Conservation (phyloP, 2,113 vertebrate species). For the Formicarius rufipectus region DNA sequence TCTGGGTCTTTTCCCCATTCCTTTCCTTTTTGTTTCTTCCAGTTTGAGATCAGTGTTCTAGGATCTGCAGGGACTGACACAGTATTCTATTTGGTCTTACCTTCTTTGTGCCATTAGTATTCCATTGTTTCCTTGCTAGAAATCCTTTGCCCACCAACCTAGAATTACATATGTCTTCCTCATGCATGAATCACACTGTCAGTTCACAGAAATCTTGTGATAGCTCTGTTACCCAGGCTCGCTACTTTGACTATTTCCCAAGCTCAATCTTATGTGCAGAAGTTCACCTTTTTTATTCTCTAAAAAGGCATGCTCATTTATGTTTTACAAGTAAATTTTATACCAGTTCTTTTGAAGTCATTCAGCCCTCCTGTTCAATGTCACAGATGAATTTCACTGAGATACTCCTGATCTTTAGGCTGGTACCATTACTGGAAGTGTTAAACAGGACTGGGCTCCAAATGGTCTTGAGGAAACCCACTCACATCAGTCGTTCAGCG, state of each 20-base stretch:
- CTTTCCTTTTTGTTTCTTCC: not conserved
- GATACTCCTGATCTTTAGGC: not conserved
- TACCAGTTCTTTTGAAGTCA: not conserved
- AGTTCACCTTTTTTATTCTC: not conserved
- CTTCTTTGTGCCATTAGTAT: not conserved
- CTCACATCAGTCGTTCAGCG: not conserved
- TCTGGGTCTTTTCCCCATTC: not conserved
- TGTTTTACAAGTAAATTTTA: not conserved
- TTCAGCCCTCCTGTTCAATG: not conserved
- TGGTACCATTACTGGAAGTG: not conserved
- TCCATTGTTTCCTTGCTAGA: not conserved
- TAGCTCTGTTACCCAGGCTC: not conserved
- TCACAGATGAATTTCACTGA: not conserved
- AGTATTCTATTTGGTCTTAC: not conserved
- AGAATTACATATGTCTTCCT: not conserved
- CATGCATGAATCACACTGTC: not conserved
- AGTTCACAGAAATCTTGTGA: not conserved
- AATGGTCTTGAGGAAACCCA: not conserved
- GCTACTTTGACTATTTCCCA: not conserved
- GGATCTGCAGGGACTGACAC: not conserved
- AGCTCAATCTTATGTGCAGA: not conserved
- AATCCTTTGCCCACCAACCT: not conserved
- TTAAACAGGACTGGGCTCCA: not conserved
- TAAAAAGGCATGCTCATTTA: not conserved
- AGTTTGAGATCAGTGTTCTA: not conserved